Conservation (phyloP, 2,113 vertebrate genomes). For the Xenopus borealis region DNA sequence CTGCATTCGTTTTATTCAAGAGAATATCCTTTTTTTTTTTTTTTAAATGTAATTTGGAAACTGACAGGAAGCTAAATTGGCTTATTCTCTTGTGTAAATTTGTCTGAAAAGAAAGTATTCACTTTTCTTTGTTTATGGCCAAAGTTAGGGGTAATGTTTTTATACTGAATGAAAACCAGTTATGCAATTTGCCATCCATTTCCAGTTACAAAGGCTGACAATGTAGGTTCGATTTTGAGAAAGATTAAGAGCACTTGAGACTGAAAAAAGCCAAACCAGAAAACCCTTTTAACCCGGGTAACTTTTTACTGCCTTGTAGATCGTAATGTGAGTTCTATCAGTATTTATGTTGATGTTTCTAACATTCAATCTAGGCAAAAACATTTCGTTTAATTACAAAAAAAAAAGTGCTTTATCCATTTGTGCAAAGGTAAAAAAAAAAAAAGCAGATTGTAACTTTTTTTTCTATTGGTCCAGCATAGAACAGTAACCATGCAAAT, state of each 20-base stretch:
- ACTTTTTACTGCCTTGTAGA: conserved; percentile 94
- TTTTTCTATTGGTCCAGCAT: conserved; percentile 86
- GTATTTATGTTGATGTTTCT: conserved; percentile 82
- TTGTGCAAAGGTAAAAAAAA: conserved; percentile 78
- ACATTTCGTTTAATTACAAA: conserved; percentile 78
- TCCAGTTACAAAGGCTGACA: conserved; percentile 54
- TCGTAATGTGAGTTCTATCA: conserved; percentile 86
- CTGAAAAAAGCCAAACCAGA: conserved; percentile 66
- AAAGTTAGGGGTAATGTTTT: conserved; percentile 41
- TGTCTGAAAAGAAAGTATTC: conserved; percentile 10
- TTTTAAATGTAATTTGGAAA: conserved; percentile 48
- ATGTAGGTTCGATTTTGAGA: conserved; percentile 67
- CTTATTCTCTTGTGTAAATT: conserved; percentile 40
- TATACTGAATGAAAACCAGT: conserved; percentile 24
- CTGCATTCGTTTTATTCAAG: conserved; percentile 16
- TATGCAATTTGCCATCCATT: conserved; percentile 41
- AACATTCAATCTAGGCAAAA: conserved; percentile 85
- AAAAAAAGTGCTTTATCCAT: conserved; percentile 76
- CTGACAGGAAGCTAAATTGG: conserved; percentile 50
- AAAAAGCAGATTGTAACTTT: conserved; percentile 81
- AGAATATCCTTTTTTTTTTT: conserved; percentile 51
- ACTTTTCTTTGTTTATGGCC: conserved; percentile 14
- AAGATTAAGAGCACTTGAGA: conserved; percentile 65
- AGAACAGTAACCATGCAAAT: conserved; percentile 78
- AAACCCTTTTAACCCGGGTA: conserved; percentile 73